Conservation (phyloP, 2,113 vertebrate genomes). For the Connochaetes taurinus region DNA sequence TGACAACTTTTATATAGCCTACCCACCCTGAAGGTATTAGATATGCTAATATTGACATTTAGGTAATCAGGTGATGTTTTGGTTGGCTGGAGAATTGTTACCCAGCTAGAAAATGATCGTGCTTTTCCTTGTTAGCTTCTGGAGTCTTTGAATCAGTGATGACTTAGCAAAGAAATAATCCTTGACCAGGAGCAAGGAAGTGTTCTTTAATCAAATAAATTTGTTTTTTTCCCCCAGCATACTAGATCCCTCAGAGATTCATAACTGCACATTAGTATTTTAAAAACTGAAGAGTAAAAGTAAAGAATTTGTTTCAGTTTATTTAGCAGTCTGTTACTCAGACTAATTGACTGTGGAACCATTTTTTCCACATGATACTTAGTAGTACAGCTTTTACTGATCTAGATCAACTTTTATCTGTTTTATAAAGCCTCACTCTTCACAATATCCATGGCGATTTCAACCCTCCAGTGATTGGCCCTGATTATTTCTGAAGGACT, state of each 20-base stretch:
- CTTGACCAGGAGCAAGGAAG: background rate
- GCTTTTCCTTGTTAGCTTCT: slow-evolving; percentile 9
- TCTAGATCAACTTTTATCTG: background rate
- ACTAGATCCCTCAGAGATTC: background rate
- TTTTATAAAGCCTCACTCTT: background rate
- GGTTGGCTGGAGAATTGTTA: background rate
- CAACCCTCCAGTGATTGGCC: background rate
- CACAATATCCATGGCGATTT: slow-evolving; percentile 4
- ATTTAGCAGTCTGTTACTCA: background rate
- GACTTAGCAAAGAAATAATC: slow-evolving; percentile 27
- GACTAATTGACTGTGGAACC: background rate
- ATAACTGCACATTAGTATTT: slow-evolving; percentile 12
- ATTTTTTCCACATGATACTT: background rate
- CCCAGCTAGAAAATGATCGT: background rate
- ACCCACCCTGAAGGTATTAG: background rate
- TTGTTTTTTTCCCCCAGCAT: background rate
- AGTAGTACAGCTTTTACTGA: background rate
- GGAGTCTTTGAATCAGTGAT: slow-evolving; percentile 6
- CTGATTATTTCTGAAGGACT: background rate
- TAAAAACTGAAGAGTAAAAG: background rate
- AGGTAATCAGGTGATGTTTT: background rate
- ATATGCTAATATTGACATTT: background rate
- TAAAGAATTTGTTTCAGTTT: slow-evolving; percentile 21
- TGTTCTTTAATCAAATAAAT: background rate
- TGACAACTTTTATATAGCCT: background rate